These are phyloP conservation scores for Cepphus grylle DNA, from an alignment of 2,113 vertebrate genomes.

Conservation along the genomic window DNA sequence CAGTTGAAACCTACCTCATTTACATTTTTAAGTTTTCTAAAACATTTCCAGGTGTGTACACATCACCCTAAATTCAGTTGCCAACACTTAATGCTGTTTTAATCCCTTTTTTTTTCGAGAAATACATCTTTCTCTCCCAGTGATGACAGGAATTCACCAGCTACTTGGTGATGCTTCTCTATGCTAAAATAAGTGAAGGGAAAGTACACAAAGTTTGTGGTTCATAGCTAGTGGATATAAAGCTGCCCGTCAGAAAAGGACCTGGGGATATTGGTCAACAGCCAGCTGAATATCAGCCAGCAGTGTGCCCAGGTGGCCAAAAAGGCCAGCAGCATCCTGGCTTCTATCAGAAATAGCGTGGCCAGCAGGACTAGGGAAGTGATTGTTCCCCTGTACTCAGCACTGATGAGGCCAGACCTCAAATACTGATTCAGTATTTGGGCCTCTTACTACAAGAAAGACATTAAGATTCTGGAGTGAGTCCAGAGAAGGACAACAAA, in stretches of 20 bases:
- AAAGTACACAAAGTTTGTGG: not conserved
- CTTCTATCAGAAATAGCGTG: not conserved
- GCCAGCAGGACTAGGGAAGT: not conserved
- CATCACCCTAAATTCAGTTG: not conserved
- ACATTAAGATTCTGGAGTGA: not conserved
- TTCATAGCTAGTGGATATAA: not conserved
- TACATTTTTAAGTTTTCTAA: not conserved
- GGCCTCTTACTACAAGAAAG: not conserved
- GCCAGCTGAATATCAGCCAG: rapidly evolving
- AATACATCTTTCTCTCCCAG: not conserved
- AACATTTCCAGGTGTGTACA: not conserved
- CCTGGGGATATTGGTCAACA: rapidly evolving
- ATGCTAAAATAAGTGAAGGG: not conserved
- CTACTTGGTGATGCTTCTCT: not conserved
- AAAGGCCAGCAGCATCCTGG: too few species aligned
- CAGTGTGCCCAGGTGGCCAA: too few species aligned
- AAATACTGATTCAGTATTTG: not conserved
- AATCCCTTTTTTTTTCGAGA: not conserved
- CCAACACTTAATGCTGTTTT: not conserved
- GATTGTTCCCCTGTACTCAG: rapidly evolving
- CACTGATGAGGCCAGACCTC: not conserved
- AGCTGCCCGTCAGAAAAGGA: not conserved
- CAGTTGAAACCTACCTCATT: not conserved
- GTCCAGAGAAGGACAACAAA: not conserved
- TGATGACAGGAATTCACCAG: not conserved